These are phyloP conservation scores for Flabesymbios commensalis DNA, from an alignment of 2,888 invertebrate species.

Conservation along the genomic window DNA sequence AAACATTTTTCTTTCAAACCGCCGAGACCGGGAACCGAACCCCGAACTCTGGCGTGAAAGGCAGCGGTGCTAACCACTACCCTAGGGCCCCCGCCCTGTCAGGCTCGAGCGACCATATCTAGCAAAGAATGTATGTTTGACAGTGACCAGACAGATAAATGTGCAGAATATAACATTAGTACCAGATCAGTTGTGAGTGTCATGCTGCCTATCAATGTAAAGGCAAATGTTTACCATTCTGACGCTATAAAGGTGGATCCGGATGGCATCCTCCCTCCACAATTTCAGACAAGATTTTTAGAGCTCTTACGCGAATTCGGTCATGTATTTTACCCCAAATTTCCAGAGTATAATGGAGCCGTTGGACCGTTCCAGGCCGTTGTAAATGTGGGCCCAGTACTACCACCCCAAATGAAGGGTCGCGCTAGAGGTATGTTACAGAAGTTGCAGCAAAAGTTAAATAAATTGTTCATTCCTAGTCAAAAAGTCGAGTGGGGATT, in stretches of 20 bases:
- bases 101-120: too few relatives aligned
- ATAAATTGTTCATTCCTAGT: conserved; percentile 38
- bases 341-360: conserved; percentile 33
- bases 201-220: too few relatives aligned
- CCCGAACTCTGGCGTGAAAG: too few relatives aligned
- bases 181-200: too few relatives aligned
- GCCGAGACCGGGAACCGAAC: too few relatives aligned
- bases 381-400: conserved; percentile 39
- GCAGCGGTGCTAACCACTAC: too few relatives aligned
- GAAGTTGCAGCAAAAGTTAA: conserved; percentile 33
- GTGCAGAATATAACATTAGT: too few relatives aligned
- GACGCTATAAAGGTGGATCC: conserved; percentile 22
- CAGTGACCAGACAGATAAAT: too few relatives aligned
- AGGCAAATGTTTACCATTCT: too few relatives aligned
- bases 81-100: too few relatives aligned
- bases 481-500: conserved; percentile 13
- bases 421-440: conserved; percentile 28
- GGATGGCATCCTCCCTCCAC: conserved; percentile 14
- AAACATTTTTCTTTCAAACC: too few relatives aligned
- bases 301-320: conserved; percentile 17
- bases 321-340: conserved; percentile 27
- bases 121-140: too few relatives aligned
- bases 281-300: conserved; percentile 9
- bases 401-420: conserved; percentile 38
- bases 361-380: conserved; percentile 32